Evolutionary conservation across 1,140 invertebrate genomes (phyloP), one percentile per base, ranked within the genome.

Genomic region (Sweltsa coloradensis): DNA sequence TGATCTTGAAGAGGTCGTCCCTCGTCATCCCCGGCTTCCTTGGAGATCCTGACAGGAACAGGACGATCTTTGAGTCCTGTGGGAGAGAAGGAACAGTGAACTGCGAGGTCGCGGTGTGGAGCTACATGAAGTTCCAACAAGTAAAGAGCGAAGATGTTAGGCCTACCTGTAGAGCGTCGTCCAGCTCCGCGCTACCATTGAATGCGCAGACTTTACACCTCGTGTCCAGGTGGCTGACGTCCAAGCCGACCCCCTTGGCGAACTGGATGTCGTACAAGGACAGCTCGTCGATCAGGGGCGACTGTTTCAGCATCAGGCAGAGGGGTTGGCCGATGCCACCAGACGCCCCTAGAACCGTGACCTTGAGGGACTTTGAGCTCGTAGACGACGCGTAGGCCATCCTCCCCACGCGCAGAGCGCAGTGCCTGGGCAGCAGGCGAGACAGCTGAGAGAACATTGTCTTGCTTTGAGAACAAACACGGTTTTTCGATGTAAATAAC

Each of bases 41-140:
- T n/a, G 76, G 71, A 2, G 79, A 68, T 49, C 80, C 82, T 44
- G 81, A 81, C 23, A 78, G 74, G 26, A 80, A 76, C 24, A 85
- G 63, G 5, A 85, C 73, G 29, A 85, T 56, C 51, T 81, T 67
- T 22, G 68, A 64, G 45, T 64, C 69, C 51, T 55, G 53, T 21
- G 74, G 47, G n/a, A 31, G 7, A 31, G 29, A 31, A n/a, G n/a
- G n/a, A n/a, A n/a, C n/a, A n/a, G n/a, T n/a, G n/a, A n/a, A n/a
- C n/a, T n/a, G n/a, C n/a, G n/a, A n/a, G n/a, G n/a, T n/a, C n/a
- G n/a, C n/a, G n/a, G n/a, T n/a, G n/a, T n/a, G n/a, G n/a, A n/a
- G n/a, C n/a, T n/a, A n/a, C n/a, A n/a, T n/a, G n/a, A n/a, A n/a
- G n/a, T n/a, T n/a, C n/a, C n/a, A n/a, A n/a, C n/a, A n/a, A n/a